A percentile compares a stretch with the other conserved stretches of the same genome.
Conservation (phyloP, 2,113 vertebrate genomes). For the Probosciger aterrimus region DNA sequence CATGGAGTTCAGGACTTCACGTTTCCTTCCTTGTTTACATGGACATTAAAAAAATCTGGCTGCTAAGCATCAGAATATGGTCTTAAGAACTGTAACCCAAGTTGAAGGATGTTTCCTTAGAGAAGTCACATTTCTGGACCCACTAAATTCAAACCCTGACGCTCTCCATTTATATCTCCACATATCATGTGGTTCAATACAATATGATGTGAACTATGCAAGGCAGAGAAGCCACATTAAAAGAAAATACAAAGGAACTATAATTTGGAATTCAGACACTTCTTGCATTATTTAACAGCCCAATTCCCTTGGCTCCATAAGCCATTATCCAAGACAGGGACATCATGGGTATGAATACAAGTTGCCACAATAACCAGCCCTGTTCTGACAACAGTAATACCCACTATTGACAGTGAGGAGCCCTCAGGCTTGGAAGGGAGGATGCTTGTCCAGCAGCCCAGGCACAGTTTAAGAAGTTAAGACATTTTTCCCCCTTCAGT, state of each 20-base stretch:
- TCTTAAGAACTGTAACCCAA: not conserved
- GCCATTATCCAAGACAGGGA: not conserved
- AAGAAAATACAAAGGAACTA: slow-evolving; percentile 5
- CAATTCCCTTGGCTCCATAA: not conserved
- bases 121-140: not conserved
- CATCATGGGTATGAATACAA: not conserved
- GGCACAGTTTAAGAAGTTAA: not conserved
- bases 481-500: not conserved
- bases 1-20: not conserved
- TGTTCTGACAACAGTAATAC: not conserved
- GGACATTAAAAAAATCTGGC: not conserved
- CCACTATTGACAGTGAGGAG: not conserved
- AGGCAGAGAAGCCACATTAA: not conserved
- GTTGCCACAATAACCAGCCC: not conserved
- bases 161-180: not conserved
- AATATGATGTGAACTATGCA: not conserved
- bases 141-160: not conserved
- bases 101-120: not conserved
- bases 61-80: not conserved
- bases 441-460: not conserved
- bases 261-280: slow-evolving; percentile 18
- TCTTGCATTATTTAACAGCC: not conserved
- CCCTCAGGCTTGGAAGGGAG: not conserved
- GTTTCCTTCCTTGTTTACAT: not conserved
- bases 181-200: not conserved